These are phyloP conservation scores for Cephalopachus bancanus DNA, from an alignment of 2,797 vertebrate species.

Conservation along the genomic window DNA sequence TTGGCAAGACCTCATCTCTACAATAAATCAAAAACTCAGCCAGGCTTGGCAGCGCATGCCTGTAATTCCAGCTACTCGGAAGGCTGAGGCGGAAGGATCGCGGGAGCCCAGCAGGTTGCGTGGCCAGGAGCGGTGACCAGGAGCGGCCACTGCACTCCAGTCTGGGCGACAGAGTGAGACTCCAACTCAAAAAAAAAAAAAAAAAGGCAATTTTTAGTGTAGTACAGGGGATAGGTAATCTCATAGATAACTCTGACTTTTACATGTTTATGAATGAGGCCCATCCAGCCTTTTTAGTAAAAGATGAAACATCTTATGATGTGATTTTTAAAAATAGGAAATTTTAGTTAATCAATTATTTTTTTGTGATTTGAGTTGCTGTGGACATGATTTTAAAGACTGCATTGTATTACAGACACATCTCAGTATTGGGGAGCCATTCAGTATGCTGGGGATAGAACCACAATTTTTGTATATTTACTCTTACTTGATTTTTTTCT, in stretches of 20 bases:
- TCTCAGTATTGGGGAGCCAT: background rate
- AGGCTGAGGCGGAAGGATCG: too few species aligned
- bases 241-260: background rate
- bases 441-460: background rate
- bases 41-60: too few species aligned
- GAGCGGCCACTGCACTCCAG: too few species aligned
- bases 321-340: background rate
- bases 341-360: slow-evolving; percentile 6
- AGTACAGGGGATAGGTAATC: background rate
- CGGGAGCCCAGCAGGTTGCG: too few species aligned
- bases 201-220: background rate
- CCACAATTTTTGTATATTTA: slow-evolving; percentile 6
- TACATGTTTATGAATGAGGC: background rate
- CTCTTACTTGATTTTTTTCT: background rate
- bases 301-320: background rate
- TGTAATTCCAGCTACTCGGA: too few species aligned
- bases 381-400: slow-evolving; percentile 21
- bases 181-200: too few species aligned
- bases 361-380: background rate
- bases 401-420: background rate
- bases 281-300: background rate
- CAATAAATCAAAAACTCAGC: too few species aligned
- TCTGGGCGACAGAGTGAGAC: too few species aligned
- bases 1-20: too few species aligned
- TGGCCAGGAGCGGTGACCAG: too few species aligned